Evolutionary conservation across 2,113 vertebrate species (phyloP), one percentile per base, ranked within the genome.

Genomic region (Cynopterus brachyotis): DNA sequence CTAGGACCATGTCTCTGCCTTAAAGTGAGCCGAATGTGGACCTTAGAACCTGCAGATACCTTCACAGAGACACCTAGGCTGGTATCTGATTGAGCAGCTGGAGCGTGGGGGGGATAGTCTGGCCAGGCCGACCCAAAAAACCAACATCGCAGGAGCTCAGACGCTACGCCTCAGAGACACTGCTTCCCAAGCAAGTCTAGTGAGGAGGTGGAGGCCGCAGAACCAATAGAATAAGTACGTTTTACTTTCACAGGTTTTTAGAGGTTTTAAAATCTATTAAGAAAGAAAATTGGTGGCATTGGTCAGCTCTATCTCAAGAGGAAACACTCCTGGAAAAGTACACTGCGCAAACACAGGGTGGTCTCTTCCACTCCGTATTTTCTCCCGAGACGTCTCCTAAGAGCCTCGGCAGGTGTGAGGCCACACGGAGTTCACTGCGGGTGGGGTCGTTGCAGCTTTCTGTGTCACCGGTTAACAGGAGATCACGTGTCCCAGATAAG

Each of bases 331-430:
- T 2, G 11, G 40, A 22, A 69, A 72, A 22, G 16, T 9, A 19
- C 5, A 16, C 57, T 6, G 0, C 3, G 0, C 13, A 37, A 47
- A 22, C 2, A 3, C 24, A 35, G 19, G 2, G 40, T 3, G 1
- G 40, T 16, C 9, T 17, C 5, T 26, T 42, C 15, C 2, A 9
- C 16, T n/a, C n/a, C 10, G 35, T 26, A 1, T 66, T 55, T 13
- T 6, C 72, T 70, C 35, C 9, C 19, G 45, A 67, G 70, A 4
- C 37, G 4, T 10, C 28, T 22, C 62, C 11, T 35, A 5, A 59
- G 69, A 30, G 55, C 47, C 40, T 47, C 17, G 26, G 67, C 45
- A 76, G 50, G 32, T 10, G 28, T 59, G 45, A 76, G 42, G 24
- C 13, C 4, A 15, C 24, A 15, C 19, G 24, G 57, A 45, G 60